Evolutionary conservation across 2,797 vertebrate genomes (phyloP).

Genomic region (Acridotheres tristis): DNA sequence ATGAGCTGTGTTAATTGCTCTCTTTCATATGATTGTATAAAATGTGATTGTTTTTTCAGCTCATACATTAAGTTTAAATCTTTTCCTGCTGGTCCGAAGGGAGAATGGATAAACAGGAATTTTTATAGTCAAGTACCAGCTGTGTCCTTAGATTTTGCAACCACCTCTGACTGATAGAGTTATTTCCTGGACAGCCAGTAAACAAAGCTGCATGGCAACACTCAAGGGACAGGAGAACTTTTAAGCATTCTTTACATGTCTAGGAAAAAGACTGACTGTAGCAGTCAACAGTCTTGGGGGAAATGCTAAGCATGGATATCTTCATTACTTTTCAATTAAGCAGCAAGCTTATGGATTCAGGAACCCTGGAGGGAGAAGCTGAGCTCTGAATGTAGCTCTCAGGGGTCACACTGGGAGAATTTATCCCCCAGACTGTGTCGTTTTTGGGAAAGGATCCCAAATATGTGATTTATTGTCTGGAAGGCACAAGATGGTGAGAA

Average conservation of each 20-base stretch:
- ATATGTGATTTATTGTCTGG: background rate
- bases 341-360: background rate
- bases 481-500: background rate
- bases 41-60: background rate
- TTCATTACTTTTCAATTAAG: conserved; percentile 61
- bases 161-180: background rate
- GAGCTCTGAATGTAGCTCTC: background rate
- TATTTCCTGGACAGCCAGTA: conserved; percentile 4
- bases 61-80: background rate
- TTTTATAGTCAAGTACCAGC: background rate
- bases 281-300: conserved; percentile 21
- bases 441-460: background rate
- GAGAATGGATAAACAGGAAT: background rate
- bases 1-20: background rate
- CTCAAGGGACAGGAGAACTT: background rate
- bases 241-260: conserved; percentile 28
- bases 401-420: background rate
- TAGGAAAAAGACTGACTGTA: conserved; percentile 4
- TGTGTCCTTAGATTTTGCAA: background rate
- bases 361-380: background rate
- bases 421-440: background rate
- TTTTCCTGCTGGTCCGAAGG: background rate
- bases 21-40: background rate
- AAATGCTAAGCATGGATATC: conserved; percentile 15
- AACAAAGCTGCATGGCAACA: conserved; percentile 9